Conservation (phyloP, 1,140 invertebrate species). For the Drosophila insularis region DNA sequence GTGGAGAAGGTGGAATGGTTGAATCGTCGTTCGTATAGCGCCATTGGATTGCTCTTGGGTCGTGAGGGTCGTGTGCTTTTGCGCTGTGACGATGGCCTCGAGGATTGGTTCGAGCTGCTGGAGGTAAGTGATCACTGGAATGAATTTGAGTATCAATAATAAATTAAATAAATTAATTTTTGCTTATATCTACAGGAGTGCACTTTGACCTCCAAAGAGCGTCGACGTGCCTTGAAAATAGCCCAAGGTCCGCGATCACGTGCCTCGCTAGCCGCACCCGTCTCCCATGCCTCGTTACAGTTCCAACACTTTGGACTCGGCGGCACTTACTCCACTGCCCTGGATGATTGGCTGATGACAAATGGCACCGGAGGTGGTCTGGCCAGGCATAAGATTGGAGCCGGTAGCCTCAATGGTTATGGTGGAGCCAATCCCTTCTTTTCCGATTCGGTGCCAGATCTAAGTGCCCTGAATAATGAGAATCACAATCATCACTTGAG, state of each 20-base stretch:
- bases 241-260: slow-evolving; percentile 83
- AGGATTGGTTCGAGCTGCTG: slow-evolving; percentile 86
- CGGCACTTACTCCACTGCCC: slow-evolving; percentile 77
- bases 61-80: slow-evolving; percentile 85
- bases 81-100: slow-evolving; percentile 84
- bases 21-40: slow-evolving; percentile 85
- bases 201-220: slow-evolving; percentile 85
- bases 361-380: slow-evolving; percentile 65
- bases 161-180: background rate
- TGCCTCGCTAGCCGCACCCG: slow-evolving; percentile 77
- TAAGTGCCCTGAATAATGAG: slow-evolving; percentile 79
- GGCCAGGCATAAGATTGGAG: slow-evolving; percentile 72
- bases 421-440: slow-evolving; percentile 79
- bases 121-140: slow-evolving; percentile 66
- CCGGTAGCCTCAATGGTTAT: slow-evolving; percentile 74
- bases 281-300: slow-evolving; percentile 78
- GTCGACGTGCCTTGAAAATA: slow-evolving; percentile 84
- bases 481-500: slow-evolving; percentile 76
- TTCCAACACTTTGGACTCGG: slow-evolving; percentile 76
- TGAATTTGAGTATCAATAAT: background rate
- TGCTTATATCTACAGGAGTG: slow-evolving; percentile 82
- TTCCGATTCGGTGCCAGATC: slow-evolving; percentile 80
- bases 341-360: slow-evolving; percentile 84
- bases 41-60: slow-evolving; percentile 84
- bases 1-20: slow-evolving; percentile 87